Base-by-base conservation (phyloP, 2,797 vertebrate genomes). In the Acanthornis magna region DNA sequence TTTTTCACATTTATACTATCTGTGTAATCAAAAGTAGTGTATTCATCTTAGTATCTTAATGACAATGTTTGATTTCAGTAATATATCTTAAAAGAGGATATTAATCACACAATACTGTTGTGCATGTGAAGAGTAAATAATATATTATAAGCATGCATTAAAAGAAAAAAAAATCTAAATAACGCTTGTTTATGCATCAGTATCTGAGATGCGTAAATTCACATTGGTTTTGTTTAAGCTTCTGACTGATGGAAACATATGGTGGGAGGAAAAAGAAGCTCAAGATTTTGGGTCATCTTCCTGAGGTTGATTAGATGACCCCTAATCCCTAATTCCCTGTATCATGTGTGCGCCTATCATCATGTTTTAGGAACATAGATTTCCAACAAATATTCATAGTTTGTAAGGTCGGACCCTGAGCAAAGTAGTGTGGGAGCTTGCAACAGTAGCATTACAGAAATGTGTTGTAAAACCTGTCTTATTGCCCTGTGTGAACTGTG, bases 211-310 rank as follows among this genome's bases (percentile, higher is more conserved):
- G 6, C 2, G 0, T 50, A 25, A 42, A 29, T 91, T 76, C 7
- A 8, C 2, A 0, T 50, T 47, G 17, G 30, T 80, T 93, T 88
- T 91, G 38, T 68, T 72, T 80, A 89, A 92, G 34, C 68, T 68
- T 32, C 45, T 88, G 72, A 77, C 68, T 67, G 68, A 66, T 71
- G 30, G 48, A 80, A 77, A 60, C 70, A 40, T 55, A 54, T 43
- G 61, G 50, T 61, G 34, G 25, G 47, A 87, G 42, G 34, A 81
- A 74, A 88, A 93, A 89, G 73, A 62, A 83, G 38, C 68, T 89
- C 65, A 86, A 74, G 76, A 58, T 89, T 83, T 89, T 91, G 73
- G 84, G 42, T 90, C 43, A 51, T 84, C 93, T 95, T 91, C 73
- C 40, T 2, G 11, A n/a, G 40, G 36, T 7, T 95, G 73, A 78